Evolutionary conservation across 2,797 vertebrate species (phyloP).

Genomic region (Platyrinchus mystaceus): DNA sequence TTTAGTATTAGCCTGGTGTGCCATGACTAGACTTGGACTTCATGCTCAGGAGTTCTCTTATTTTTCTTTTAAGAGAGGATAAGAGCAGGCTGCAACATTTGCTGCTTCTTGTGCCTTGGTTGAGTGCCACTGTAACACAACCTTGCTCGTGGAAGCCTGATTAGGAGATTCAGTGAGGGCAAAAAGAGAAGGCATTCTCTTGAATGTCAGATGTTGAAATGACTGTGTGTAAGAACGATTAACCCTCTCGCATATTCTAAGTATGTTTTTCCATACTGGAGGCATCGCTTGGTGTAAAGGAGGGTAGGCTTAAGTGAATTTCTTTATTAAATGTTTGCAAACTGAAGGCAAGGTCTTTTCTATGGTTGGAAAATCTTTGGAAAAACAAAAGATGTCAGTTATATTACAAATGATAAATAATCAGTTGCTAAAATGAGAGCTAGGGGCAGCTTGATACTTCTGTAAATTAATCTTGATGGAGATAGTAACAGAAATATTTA

Average conservation of each 20-base stretch:
- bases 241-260: fast-evolving
- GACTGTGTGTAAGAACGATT: neutral
- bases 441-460: neutral
- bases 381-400: neutral
- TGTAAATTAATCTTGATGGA: neutral
- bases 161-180: neutral
- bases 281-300: neutral
- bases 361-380: neutral
- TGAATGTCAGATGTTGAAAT: neutral
- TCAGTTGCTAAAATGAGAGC: neutral
- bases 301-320: neutral
- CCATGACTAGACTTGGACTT: neutral
- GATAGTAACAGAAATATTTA: neutral
- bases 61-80: neutral
- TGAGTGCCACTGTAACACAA: neutral
- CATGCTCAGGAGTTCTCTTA: neutral
- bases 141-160: neutral
- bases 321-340: neutral
- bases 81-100: neutral
- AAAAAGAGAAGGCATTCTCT: neutral
- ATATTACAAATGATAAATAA: neutral
- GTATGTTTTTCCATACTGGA: neutral
- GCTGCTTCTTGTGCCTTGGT: neutral
- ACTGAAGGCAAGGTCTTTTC: neutral
- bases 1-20: neutral